phyloP scores from a whole-genome alignment of 2,113 vertebrate genomes.

The Mola mola region DNA sequence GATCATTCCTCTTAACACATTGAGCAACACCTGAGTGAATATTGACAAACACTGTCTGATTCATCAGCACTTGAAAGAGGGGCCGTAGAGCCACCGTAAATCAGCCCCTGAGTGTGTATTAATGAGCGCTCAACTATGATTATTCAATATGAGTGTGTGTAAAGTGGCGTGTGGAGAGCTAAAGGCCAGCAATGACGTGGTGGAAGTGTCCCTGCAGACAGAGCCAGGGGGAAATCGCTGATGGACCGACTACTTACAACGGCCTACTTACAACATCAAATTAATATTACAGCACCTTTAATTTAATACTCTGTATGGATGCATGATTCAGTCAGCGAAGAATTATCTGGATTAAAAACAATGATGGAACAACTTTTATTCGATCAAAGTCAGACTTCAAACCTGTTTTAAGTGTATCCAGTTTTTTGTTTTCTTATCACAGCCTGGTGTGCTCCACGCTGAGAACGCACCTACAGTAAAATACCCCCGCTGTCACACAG shows the following conservation, averaged over 20 bases:
- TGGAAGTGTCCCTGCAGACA: conserved; percentile 66
- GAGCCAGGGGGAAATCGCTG: conserved; percentile 28
- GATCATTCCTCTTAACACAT: background rate
- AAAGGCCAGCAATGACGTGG: conserved; percentile 71
- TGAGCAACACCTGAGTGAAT: background rate
- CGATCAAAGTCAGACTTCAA: too few species aligned
- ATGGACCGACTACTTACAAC: conserved; percentile 32
- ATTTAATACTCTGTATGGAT: conserved; percentile 32
- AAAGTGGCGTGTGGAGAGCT: conserved; percentile 44
- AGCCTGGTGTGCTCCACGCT: too few species aligned
- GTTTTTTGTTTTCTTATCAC: too few species aligned
- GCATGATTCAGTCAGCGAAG: background rate
- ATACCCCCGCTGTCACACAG: conserved; percentile 1
- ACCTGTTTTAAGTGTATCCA: too few species aligned
- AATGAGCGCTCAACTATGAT: conserved; percentile 18
- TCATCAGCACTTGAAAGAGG: conserved; percentile 27
- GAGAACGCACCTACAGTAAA: too few species aligned
- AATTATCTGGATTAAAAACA: too few species aligned
- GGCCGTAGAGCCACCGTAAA: conserved; percentile 3
- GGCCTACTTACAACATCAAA: conserved; percentile 33
- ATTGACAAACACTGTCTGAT: background rate
- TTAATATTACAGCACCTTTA: conserved; percentile 39
- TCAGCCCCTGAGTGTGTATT: conserved; percentile 14
- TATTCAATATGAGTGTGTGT: conserved; percentile 21
- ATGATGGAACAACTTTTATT: too few species aligned